A percentile compares a stretch with the other conserved stretches of the same genome.
These are phyloP conservation scores for Scalopus aquaticus DNA, from an alignment of 2,113 vertebrate genomes.

Conservation along the genomic window DNA sequence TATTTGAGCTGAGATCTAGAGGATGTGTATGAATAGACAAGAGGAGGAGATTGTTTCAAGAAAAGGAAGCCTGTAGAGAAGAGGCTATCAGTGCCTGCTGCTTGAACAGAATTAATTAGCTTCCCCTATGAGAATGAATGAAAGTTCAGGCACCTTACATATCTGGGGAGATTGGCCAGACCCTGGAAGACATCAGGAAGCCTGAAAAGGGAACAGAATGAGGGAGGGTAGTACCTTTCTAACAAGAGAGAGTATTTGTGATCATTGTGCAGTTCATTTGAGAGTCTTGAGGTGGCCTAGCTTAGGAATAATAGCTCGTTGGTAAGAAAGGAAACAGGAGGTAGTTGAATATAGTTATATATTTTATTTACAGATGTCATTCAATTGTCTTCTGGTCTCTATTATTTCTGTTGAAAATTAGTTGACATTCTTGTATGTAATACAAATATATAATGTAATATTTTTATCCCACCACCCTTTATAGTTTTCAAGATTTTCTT, in stretches of 20 bases:
- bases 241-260: neutral
- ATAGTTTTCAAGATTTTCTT: too few species aligned
- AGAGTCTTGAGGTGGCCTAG: neutral
- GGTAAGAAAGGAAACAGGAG: neutral
- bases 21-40: neutral
- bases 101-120: neutral
- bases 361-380: neutral
- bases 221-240: neutral
- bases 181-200: neutral
- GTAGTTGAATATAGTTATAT: neutral
- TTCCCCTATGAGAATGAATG: neutral
- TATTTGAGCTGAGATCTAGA: neutral
- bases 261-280: neutral
- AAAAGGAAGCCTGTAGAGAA: neutral
- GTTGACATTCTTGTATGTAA: neutral
- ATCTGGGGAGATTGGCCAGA: neutral
- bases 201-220: neutral
- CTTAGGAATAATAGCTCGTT: neutral
- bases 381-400: neutral
- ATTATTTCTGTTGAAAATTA: neutral
- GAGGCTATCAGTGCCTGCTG: too few species aligned
- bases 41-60: neutral
- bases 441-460: too few species aligned
- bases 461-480: too few species aligned
- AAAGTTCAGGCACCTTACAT: neutral